These are phyloP conservation scores for Lumbricus terrestris DNA, from an alignment of 2,888 invertebrate genomes.

Conservation along the genomic window DNA sequence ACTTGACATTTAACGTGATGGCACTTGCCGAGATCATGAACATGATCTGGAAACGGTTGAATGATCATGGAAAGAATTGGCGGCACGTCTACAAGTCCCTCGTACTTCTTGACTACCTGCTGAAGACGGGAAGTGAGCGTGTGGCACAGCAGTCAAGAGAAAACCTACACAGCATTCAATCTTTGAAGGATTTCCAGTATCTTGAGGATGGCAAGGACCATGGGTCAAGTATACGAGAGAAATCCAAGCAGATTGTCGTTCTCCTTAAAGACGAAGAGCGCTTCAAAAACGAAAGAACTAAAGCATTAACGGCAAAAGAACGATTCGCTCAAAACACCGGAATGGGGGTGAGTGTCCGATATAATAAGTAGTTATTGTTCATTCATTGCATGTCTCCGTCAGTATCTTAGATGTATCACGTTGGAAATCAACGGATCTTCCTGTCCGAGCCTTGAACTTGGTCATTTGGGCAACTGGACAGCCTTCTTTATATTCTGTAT, in stretches of 20 bases:
- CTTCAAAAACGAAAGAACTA: conserved; percentile 88
- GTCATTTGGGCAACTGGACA: background rate
- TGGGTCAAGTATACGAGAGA: conserved; percentile 93
- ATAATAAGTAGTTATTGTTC: background rate
- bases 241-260: conserved; percentile 91
- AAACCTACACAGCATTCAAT: conserved; percentile 65
- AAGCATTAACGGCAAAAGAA: conserved; percentile 95
- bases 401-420: background rate
- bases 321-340: conserved; percentile 64
- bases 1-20: conserved; percentile 97
- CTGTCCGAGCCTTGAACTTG: background rate
- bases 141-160: conserved; percentile 83
- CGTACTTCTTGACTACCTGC: conserved; percentile 90
- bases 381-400: background rate
- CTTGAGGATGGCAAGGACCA: conserved; percentile 97
- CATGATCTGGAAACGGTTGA: conserved; percentile 96
- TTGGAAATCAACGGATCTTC: background rate
- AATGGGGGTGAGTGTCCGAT: conserved; percentile 18
- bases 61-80: conserved; percentile 99
- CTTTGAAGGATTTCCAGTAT: conserved; percentile 88
- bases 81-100: conserved; percentile 97
- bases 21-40: conserved; percentile 99
- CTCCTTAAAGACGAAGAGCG: conserved; percentile 94
- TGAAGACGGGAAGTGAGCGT: conserved; percentile 93
- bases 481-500: no score